Evolutionary conservation across 2,113 vertebrate genomes (phyloP).

Genomic region (Daubentonia madagascariensis): DNA sequence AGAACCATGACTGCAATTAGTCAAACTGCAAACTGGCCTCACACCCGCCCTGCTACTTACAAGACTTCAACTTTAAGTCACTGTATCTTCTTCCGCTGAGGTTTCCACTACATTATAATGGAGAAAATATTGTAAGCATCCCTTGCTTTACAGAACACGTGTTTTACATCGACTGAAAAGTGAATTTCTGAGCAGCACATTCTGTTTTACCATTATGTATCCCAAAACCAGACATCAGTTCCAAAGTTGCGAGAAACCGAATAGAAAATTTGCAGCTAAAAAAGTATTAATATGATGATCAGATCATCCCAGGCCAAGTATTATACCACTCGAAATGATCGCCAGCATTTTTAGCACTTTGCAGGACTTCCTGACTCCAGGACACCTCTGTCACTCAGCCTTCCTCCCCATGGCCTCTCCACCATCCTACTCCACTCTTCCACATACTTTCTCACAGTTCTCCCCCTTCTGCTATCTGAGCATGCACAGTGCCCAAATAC

Average conservation of each 20-base stretch:
- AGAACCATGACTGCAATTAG: background rate
- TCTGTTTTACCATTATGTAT: constrained; percentile 42
- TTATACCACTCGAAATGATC: fast-evolving
- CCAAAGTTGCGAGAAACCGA: background rate
- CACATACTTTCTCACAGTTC: background rate
- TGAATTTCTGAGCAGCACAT: background rate
- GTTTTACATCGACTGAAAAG: constrained; percentile 52
- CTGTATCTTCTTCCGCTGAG: background rate
- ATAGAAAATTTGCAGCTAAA: background rate
- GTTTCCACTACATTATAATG: background rate
- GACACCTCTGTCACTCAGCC: fast-evolving
- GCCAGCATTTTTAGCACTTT: background rate
- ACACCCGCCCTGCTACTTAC: background rate
- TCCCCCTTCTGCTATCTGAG: background rate
- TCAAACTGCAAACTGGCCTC: background rate
- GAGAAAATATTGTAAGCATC: background rate
- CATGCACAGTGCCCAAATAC: background rate
- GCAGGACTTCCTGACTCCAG: too few relatives aligned
- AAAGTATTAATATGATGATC: background rate
- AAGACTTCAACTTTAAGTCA: background rate
- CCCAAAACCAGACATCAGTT: background rate
- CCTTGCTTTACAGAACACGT: background rate
- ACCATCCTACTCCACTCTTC: fast-evolving
- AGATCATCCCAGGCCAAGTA: background rate
- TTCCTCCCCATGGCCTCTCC: background rate